These are phyloP conservation scores for Rhizoglyphus robini DNA, from an alignment of 1,140 invertebrate species.

Conservation along the genomic window DNA sequence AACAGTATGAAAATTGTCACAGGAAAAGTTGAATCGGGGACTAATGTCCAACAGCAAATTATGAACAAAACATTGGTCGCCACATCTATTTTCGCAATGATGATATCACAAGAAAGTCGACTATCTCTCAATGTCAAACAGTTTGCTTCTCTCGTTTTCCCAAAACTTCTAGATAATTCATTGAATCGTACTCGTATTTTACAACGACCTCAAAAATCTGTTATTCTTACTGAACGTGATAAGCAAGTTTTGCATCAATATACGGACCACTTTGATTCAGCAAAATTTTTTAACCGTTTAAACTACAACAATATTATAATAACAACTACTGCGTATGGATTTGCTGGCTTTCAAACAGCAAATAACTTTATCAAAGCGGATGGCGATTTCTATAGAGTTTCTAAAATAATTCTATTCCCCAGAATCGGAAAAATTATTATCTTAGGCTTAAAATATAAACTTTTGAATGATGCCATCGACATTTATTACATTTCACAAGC, in stretches of 20 bases:
- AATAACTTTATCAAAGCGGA: not conserved
- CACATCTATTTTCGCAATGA: not conserved
- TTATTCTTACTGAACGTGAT: not conserved
- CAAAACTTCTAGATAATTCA: not conserved
- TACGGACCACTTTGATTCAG: not conserved
- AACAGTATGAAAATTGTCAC: not conserved
- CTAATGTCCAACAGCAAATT: not conserved
- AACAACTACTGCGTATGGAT: not conserved
- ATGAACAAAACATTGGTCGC: not conserved
- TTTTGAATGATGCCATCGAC: no score
- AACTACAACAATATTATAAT: not conserved
- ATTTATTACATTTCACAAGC: no score
- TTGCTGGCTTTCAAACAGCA: not conserved
- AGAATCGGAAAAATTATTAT: no score
- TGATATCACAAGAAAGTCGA: not conserved
- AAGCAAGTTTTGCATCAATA: not conserved
- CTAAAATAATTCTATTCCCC: not conserved
- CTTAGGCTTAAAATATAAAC: no score
- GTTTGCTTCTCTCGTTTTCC: not conserved
- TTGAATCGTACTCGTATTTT: not conserved
- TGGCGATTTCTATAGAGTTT: not conserved
- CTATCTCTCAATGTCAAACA: not conserved
- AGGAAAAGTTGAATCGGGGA: not conserved
- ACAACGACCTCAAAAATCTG: no score
- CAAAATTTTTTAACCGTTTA: not conserved